Evolutionary conservation across 2,888 invertebrate species (phyloP).

Genomic region (Melieria picta): DNA sequence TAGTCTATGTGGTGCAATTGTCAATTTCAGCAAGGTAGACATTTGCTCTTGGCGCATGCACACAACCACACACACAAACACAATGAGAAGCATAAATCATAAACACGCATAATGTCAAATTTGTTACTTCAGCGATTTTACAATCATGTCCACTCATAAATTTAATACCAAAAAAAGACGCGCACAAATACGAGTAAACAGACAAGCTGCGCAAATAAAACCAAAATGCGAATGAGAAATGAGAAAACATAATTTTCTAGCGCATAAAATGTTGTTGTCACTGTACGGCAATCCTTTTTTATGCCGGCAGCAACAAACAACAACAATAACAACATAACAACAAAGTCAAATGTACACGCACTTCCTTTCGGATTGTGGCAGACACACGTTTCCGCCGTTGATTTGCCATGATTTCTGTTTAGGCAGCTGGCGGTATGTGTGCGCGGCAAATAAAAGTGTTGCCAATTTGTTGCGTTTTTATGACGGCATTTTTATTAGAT

Average conservation of each 20-base stretch:
- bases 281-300: no score
- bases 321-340: background rate
- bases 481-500: conserved; percentile 33
- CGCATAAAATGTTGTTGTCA: conserved; percentile 7
- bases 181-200: background rate
- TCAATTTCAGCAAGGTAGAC: no score
- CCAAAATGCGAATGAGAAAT: background rate
- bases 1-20: no score
- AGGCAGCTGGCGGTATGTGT: background rate
- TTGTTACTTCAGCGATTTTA: background rate
- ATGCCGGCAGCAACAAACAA: background rate
- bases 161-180: conserved; percentile 16
- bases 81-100: no score
- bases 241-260: conserved; percentile 16
- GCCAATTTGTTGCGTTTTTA: conserved; percentile 31
- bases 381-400: conserved; percentile 21
- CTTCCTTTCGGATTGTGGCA: background rate
- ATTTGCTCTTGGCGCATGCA: no score
- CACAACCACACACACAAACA: no score
- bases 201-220: background rate
- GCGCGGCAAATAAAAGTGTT: background rate
- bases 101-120: no score
- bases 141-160: conserved; percentile 18
- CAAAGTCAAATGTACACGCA: background rate
- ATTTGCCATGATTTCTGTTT: conserved; percentile 23